Evolutionary conservation across 2,797 vertebrate genomes (phyloP), one percentile per base, ranked within the genome.

Genomic region (Pterois miles): DNA sequence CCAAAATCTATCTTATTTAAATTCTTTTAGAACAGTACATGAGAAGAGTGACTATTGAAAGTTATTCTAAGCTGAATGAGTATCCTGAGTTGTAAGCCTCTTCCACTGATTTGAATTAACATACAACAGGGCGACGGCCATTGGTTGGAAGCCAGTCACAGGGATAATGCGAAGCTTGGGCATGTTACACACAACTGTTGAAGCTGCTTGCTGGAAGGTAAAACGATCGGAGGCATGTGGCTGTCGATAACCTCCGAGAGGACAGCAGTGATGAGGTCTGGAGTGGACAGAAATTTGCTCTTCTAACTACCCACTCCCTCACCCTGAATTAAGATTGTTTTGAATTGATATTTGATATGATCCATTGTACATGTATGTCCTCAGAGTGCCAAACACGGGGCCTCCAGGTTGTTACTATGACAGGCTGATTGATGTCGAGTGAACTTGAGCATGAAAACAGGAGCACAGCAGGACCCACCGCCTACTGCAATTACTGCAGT

Each of bases 391-490:
- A 48, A 68, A 72, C 56, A 53, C 5, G 46, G 65, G 25, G 60
- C 64, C 38, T 65, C 48, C 52, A 38, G 60, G 34, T n/a, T 66
- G 43, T 36, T 65, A 53, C 54, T 68, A 62, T 11, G 29, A 48
- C 22, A 48, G 69, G 50, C 71, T 74, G 87, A 81, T 74, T 76
- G 74, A 81, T 48, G 63, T 53, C 10, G 27, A 82, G 63, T 81
- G 84, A 73, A 90, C 71, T 43, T 85, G 80, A 89, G 76, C 85
- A 84, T 86, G 80, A 83, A 89, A 89, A 86, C 31, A 23, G 78
- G 63, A 74, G 65, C 85, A 64, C 84, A 81, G 88, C 80, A 59
- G 85, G 85, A 65, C 69, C 48, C 14, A 4, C 48, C 13, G 22
- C 77, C 84, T 84, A 71, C 71, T 60, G 74, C 70, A 81, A 82